Evolutionary conservation across 2,113 vertebrate genomes (phyloP), one percentile per base, ranked within the genome.

Genomic region (Corvus hawaiiensis): DNA sequence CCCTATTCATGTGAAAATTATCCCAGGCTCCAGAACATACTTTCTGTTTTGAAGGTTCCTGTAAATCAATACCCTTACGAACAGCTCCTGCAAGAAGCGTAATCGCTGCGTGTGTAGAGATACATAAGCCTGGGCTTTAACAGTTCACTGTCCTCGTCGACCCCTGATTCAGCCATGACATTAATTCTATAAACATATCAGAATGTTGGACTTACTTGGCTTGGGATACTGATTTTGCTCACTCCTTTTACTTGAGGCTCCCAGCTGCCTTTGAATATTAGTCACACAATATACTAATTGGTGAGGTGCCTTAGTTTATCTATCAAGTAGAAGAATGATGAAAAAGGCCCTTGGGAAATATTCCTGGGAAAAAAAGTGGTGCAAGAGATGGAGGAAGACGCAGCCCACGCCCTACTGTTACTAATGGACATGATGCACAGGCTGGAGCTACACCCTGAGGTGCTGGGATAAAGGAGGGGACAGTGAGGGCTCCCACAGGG

Each of bases 41-140:
- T 95, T 96, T 95, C 30, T 4, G 73, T 97, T 97, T 93, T 93
- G 54, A 84, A 90, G 80, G 37, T 76, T 82, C 82, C 55, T 73
- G 63, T 87, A 91, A 94, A 88, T 85, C 32, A 59, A 49, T 88
- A 83, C 79, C 51, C 61, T 91, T 83, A 37, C 4, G 1, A 93
- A 74, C 22, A 69, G 39, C 43, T 92, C 23, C 71, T 76, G 77
- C 69, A 55, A 62, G 49, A 41, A 80, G 17, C 1, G 0, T 7
- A 19, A 59, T 74, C 3, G 1, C 39, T 19, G 55, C 3, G 2
- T 7, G 22, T 6, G 2, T 27, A 30, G 48, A 33, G 55, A 76
- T 32, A 66, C 14, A 15, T 24, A 71, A 87, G 28, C n/a, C 46
- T 39, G 16, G 41, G 26, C 59, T 87, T 87, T 62, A 72, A 52